Conservation (phyloP, 2,113 vertebrate genomes). For the Scortum barcoo region DNA sequence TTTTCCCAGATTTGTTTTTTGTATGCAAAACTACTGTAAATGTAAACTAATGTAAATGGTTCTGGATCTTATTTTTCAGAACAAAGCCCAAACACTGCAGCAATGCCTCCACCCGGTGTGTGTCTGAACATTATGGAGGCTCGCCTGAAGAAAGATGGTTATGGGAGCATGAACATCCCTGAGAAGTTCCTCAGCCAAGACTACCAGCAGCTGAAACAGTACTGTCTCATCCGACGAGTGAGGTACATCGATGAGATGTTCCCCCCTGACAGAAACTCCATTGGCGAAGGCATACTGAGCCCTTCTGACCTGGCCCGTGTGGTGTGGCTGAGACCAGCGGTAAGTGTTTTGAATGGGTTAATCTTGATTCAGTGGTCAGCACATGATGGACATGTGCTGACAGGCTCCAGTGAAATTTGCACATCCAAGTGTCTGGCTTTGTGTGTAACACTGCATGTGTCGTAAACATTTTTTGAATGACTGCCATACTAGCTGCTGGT, state of each 20-base stretch:
- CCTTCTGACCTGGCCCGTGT: constrained; percentile 23
- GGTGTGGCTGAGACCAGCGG: constrained; percentile 67
- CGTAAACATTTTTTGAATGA: not conserved
- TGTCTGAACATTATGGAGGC: constrained; percentile 77
- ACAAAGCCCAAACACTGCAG: constrained; percentile 7
- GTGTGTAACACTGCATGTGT: not conserved
- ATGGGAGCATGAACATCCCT: constrained; percentile 67
- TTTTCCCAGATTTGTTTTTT: not conserved
- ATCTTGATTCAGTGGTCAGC: not conserved
- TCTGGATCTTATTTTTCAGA: not conserved
- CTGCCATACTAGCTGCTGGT: not conserved
- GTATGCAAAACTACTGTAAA: not conserved
- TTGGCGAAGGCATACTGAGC: constrained; percentile 66
- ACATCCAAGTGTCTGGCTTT: not conserved
- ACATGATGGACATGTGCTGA: too few relatives aligned
- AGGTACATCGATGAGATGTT: constrained; percentile 78
- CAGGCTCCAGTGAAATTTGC: not conserved
- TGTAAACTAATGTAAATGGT: not conserved
- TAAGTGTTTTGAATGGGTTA: constrained; percentile 47
- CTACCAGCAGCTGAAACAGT: constrained; percentile 64
- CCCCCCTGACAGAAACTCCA: constrained; percentile 74
- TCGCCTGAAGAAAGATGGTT: constrained; percentile 60
- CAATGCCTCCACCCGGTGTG: constrained; percentile 80
- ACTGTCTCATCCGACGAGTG: constrained; percentile 25
- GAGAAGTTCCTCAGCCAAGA: constrained; percentile 72